These are phyloP conservation scores for Ormyrus pomaceus DNA, from an alignment of 2,888 invertebrate species.

Conservation along the genomic window DNA sequence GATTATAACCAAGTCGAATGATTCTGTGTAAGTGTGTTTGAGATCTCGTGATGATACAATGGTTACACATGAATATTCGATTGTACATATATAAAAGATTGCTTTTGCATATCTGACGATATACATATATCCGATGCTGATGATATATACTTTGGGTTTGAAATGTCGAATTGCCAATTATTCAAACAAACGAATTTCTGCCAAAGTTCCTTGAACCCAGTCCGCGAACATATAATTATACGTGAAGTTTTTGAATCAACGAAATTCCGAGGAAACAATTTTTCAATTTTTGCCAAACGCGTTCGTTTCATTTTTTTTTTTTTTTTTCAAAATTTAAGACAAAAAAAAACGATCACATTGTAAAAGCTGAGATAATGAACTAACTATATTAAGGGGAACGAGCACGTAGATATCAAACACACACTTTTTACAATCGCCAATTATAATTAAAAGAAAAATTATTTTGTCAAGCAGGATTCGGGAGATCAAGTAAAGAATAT, in stretches of 20 bases:
- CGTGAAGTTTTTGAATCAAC: neutral
- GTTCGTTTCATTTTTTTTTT: neutral
- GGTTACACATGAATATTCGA: slow-evolving; percentile 26
- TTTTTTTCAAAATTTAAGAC: neutral
- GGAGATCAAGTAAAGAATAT: neutral
- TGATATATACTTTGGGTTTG: slow-evolving; percentile 3
- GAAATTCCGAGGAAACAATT: slow-evolving; percentile 1
- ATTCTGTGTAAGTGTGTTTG: slow-evolving; percentile 16
- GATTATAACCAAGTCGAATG: slow-evolving; percentile 19
- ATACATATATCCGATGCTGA: neutral
- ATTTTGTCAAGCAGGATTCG: neutral
- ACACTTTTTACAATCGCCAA: slow-evolving; percentile 30
- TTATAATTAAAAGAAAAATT: slow-evolving; percentile 5
- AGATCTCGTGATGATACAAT: neutral
- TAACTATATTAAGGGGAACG: neutral
- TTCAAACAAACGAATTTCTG: slow-evolving; percentile 39
- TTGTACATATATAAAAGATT: slow-evolving; percentile 20
- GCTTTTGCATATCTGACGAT: slow-evolving; percentile 19
- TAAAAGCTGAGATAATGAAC: no score
- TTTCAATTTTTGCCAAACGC: neutral
- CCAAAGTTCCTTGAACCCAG: slow-evolving; percentile 37
- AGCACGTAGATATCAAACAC: slow-evolving; percentile 27
- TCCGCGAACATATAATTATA: neutral
- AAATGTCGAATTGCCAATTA: slow-evolving; percentile 22
- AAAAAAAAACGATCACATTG: no score